These are phyloP conservation scores for Rhagium mordax DNA, from an alignment of 2,888 invertebrate species.

Conservation along the genomic window DNA sequence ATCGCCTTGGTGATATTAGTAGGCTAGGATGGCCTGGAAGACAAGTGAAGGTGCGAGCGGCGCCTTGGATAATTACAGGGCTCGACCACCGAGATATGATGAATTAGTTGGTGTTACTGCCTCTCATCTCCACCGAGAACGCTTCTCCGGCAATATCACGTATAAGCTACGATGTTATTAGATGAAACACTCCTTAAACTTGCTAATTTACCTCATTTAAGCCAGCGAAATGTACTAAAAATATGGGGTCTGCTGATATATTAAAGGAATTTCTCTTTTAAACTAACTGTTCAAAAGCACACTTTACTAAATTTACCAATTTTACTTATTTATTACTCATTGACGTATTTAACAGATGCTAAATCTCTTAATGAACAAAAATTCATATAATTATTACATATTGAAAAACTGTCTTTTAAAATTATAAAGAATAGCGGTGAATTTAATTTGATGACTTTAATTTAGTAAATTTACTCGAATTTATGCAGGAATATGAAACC, in stretches of 20 bases:
- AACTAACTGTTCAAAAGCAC: not conserved
- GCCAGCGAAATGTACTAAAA: constrained; percentile 7
- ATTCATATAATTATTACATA: not conserved
- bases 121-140: constrained; percentile 54
- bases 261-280: not conserved
- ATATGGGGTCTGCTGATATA: not conserved
- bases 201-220: constrained; percentile 28
- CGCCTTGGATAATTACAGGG: constrained; percentile 68
- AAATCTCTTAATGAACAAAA: not conserved
- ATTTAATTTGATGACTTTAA: no score
- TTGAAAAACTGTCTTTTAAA: not conserved
- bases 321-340: constrained; percentile 11
- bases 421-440: no score
- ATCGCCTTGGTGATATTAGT: constrained; percentile 61
- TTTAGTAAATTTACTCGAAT: no score
- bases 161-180: constrained; percentile 17
- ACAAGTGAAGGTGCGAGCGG: constrained; percentile 66
- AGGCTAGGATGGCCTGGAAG: constrained; percentile 58
- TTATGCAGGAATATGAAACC: no score
- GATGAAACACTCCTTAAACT: constrained; percentile 12
- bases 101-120: constrained; percentile 67
- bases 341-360: not conserved
- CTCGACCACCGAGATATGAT: constrained; percentile 67
- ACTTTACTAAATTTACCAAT: not conserved
- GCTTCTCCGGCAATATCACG: constrained; percentile 26